Conservation (phyloP, 2,113 vertebrate species). For the Argyrosomus japonicus region DNA sequence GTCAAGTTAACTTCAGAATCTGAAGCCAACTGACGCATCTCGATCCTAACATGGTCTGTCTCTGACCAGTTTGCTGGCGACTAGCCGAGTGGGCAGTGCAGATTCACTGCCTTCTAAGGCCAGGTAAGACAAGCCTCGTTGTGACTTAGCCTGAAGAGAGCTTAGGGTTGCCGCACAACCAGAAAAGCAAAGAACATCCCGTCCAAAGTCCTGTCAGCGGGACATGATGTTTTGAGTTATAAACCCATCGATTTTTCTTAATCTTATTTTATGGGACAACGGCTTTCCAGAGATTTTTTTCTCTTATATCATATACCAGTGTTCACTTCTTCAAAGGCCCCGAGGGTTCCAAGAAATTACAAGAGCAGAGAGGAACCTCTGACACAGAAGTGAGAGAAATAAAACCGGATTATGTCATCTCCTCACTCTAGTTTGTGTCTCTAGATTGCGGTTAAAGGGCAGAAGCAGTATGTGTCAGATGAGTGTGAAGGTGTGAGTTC, state of each 20-base stretch:
- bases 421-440: slow-evolving; percentile 19
- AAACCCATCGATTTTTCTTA: slow-evolving; percentile 30
- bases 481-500: slow-evolving; percentile 26
- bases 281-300: slow-evolving; percentile 7
- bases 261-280: slow-evolving; percentile 36
- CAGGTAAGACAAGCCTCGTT: slow-evolving; percentile 40
- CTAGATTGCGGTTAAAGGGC: background rate
- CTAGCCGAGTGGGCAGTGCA: slow-evolving; percentile 30
- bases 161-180: slow-evolving; percentile 34
- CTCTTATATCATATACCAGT: background rate
- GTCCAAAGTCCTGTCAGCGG: slow-evolving; percentile 45
- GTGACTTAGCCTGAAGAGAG: slow-evolving; percentile 13
- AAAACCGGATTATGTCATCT: slow-evolving; percentile 7
- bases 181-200: slow-evolving; percentile 43
- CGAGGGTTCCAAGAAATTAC: background rate
- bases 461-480: slow-evolving; percentile 40
- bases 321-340: slow-evolving; percentile 2
- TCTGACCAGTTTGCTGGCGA: slow-evolving; percentile 37
- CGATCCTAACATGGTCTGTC: slow-evolving; percentile 51
- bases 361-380: background rate
- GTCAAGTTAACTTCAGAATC: slow-evolving; percentile 26
- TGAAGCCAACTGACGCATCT: slow-evolving; percentile 34
- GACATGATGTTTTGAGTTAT: slow-evolving; percentile 45
- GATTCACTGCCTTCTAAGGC: slow-evolving; percentile 64
- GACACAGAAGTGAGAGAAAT: slow-evolving; percentile 31